phyloP scores from a whole-genome alignment of 2,888 invertebrate genomes.

The Yponomeuta evonymella region DNA sequence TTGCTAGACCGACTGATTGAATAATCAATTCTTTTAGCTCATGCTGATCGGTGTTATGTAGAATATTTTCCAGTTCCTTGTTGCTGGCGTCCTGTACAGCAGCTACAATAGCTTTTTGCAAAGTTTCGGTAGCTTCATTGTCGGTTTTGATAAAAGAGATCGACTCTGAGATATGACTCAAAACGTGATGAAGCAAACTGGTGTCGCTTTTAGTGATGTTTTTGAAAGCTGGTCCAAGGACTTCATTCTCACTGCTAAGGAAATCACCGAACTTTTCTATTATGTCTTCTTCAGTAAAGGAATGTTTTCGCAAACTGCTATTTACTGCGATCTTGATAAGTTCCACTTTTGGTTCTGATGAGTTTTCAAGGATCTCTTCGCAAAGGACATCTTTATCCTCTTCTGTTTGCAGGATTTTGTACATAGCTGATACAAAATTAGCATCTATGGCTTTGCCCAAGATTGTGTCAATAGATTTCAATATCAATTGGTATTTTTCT shows the following conservation, averaged over 20 bases:
- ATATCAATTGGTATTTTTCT: constrained; percentile 67
- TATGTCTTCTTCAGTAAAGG: constrained; percentile 74
- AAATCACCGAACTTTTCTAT: constrained; percentile 79
- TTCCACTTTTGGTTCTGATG: constrained; percentile 78
- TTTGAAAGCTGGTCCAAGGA: constrained; percentile 79
- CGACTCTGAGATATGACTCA: constrained; percentile 78
- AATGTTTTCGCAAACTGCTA: constrained; percentile 55
- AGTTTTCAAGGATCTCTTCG: constrained; percentile 68
- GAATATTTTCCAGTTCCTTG: constrained; percentile 71
- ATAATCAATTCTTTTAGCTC: constrained; percentile 67
- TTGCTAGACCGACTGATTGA: constrained; percentile 82
- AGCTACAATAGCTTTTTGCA: constrained; percentile 81
- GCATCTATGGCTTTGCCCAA: constrained; percentile 67
- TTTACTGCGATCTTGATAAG: constrained; percentile 76
- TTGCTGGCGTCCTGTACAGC: constrained; percentile 80
- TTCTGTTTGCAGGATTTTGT: constrained; percentile 66
- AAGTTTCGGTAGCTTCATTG: constrained; percentile 78
- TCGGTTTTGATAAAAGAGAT: constrained; percentile 78
- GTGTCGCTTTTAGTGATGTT: constrained; percentile 79
- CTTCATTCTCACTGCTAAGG: constrained; percentile 77
- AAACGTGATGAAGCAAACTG: constrained; percentile 75
- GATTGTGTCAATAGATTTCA: constrained; percentile 71
- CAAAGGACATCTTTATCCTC: constrained; percentile 65
- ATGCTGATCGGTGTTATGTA: constrained; percentile 66
- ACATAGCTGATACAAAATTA: constrained; percentile 67